phyloP scores from a whole-genome alignment of 2,113 vertebrate genomes.

The Corynorhinus townsendii region DNA sequence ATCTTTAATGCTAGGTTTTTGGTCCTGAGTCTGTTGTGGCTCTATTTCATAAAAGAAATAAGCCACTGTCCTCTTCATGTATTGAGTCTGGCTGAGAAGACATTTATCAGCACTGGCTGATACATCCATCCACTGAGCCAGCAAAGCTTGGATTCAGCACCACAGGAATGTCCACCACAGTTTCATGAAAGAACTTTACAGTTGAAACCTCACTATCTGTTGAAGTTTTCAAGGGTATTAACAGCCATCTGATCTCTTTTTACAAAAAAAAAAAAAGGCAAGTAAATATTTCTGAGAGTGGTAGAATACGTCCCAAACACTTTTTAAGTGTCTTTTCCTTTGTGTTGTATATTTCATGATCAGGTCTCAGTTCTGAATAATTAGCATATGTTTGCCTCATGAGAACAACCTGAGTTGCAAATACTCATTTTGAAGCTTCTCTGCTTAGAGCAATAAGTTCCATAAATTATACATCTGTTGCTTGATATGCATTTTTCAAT shows the following conservation, averaged over 20 bases:
- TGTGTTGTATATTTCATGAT: conserved; percentile 64
- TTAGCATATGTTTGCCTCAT: conserved; percentile 63
- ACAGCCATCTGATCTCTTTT: background rate
- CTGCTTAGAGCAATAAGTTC: conserved; percentile 74
- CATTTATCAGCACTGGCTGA: background rate
- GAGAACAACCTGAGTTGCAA: conserved; percentile 72
- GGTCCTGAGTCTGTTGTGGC: background rate
- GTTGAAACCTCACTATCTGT: background rate
- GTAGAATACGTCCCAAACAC: conserved; percentile 44
- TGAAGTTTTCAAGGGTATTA: background rate
- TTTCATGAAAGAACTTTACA: background rate
- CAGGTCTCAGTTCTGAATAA: conserved; percentile 70
- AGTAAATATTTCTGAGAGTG: conserved; percentile 43
- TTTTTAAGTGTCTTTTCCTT: conserved; percentile 48
- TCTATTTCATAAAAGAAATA: background rate
- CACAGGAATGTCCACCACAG: too few species aligned
- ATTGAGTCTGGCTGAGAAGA: background rate
- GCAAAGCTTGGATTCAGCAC: rapidly evolving
- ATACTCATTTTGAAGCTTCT: conserved; percentile 77
- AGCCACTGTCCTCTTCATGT: background rate
- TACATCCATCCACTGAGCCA: background rate
- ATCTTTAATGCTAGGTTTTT: background rate
- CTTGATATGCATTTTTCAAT: conserved; percentile 72
- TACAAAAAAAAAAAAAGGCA: background rate
- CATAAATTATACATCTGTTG: conserved; percentile 79